Evolutionary conservation across 1,140 invertebrate species (phyloP).

Genomic region (Drosophila mayri): DNA sequence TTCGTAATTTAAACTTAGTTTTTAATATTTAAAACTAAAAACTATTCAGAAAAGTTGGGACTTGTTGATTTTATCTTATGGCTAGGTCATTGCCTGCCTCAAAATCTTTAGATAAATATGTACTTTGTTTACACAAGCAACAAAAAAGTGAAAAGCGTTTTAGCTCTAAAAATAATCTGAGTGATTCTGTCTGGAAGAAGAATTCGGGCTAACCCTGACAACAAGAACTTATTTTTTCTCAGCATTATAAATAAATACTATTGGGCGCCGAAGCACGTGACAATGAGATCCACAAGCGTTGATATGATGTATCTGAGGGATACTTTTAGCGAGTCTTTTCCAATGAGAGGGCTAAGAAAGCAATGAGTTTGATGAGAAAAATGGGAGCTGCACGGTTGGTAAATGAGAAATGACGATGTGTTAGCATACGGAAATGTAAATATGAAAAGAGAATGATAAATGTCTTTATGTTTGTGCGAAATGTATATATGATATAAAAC

Average conservation of each 20-base stretch:
- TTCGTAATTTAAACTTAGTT: constrained; percentile 79
- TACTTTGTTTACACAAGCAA: constrained; percentile 28
- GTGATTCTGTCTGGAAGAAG: constrained; percentile 37
- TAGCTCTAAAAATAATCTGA: constrained; percentile 24
- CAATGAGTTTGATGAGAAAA: constrained; percentile 33
- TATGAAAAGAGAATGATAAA: constrained; percentile 47
- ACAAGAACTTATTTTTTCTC: constrained; percentile 73
- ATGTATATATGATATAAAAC: constrained; percentile 55
- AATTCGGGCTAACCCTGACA: constrained; percentile 71
- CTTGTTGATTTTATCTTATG: neutral
- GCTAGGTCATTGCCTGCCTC: constrained; percentile 32
- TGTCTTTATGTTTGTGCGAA: constrained; percentile 38
- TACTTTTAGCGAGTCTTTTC: constrained; percentile 21
- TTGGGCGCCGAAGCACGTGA: constrained; percentile 62
- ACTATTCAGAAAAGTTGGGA: constrained; percentile 10
- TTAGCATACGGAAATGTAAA: constrained; percentile 54
- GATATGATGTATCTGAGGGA: constrained; percentile 21
- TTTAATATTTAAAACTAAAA: constrained; percentile 42
- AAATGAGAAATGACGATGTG: constrained; percentile 41
- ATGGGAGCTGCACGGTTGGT: constrained; percentile 63
- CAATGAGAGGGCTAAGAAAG: constrained; percentile 31
- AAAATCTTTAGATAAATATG: constrained; percentile 5
- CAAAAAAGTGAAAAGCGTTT: constrained; percentile 18
- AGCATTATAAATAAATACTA: constrained; percentile 29
- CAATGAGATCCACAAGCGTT: constrained; percentile 26